Evolutionary conservation across 2,888 invertebrate genomes (phyloP).

Genomic region (Clunio marinus): DNA sequence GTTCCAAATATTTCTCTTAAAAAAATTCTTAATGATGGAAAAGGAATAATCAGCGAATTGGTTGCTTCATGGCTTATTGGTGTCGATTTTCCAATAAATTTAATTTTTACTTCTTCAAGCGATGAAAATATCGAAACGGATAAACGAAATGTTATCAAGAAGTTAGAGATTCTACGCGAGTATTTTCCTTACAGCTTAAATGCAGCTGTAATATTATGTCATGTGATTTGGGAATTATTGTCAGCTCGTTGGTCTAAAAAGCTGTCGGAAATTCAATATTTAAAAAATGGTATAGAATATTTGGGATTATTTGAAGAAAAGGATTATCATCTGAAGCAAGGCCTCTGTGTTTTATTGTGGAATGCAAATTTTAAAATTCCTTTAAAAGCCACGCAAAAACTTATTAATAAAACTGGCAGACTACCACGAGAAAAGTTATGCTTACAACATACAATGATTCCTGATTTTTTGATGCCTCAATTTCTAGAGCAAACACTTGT

Average conservation of each 20-base stretch:
- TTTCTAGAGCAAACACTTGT: constrained; percentile 59
- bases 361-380: constrained; percentile 78
- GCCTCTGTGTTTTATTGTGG: constrained; percentile 83
- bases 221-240: constrained; percentile 89
- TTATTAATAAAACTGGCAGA: constrained; percentile 77
- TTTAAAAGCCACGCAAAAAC: constrained; percentile 68
- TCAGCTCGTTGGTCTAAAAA: constrained; percentile 78
- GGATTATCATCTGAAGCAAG: constrained; percentile 58
- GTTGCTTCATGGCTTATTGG: constrained; percentile 84
- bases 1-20: constrained; percentile 62
- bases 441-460: constrained; percentile 54
- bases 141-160: constrained; percentile 53
- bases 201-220: constrained; percentile 71
- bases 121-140: constrained; percentile 45
- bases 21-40: constrained; percentile 61
- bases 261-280: constrained; percentile 59
- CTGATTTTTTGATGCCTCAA: constrained; percentile 54
- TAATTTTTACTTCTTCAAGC: constrained; percentile 54
- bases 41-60: constrained; percentile 83
- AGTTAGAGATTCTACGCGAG: constrained; percentile 61
- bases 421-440: constrained; percentile 81
- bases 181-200: constrained; percentile 85
- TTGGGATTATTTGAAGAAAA: constrained; percentile 53
- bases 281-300: constrained; percentile 69
- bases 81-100: constrained; percentile 63